Base-by-base conservation (phyloP, 1,140 invertebrate species). In the Aphis gossypii region DNA sequence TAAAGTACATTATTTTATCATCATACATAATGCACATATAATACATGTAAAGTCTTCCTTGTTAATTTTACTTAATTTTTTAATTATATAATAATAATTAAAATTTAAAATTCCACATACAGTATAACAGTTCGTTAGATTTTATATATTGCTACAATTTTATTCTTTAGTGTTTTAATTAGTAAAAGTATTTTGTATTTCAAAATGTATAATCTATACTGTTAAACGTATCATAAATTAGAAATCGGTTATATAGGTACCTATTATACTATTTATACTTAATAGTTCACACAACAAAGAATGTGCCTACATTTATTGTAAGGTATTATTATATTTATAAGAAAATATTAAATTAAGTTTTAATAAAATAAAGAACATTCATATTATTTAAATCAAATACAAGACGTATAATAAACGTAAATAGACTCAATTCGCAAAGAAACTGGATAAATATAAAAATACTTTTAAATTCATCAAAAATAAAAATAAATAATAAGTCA, bases 51-150 rank as follows among this genome's bases (percentile, higher is more conserved):
- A 54, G 48, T 89, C n/a, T 38, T 8, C 35, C 8, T 89, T 41
- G 38, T 41, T 89, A 38, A 89, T 54, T 89, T 38, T 89, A 23
- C 8, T 54, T 89, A 38, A 54, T 89, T 89, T 89, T 89, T 48
- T 1, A 56, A 89, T 54, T 23, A 38, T 25, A 88, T 21, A 38
- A 54, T 56, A 89, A 88, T 88, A 88, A 54, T 54, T 88, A 54
- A 88, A 48, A 21, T 54, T 46, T 9, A 7, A 46, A 41, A 41
- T 41, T 41, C 2, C 38, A 41, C 38, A 41, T 41, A 3, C 38
- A 1, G 38, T 41, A 1, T 46, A 46, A 46, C 5, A 46, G 46
- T 46, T 46, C 9, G 46, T 46, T 46, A 46, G 46, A 46, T 46
- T 46, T 46, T 46, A 9, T 46, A 46, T 46, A 7, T 46, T 8